A percentile compares a stretch with the other conserved stretches of the same genome.
These are phyloP conservation scores for Chunga burmeisteri DNA, from an alignment of 2,113 vertebrate species.

Conservation along the genomic window DNA sequence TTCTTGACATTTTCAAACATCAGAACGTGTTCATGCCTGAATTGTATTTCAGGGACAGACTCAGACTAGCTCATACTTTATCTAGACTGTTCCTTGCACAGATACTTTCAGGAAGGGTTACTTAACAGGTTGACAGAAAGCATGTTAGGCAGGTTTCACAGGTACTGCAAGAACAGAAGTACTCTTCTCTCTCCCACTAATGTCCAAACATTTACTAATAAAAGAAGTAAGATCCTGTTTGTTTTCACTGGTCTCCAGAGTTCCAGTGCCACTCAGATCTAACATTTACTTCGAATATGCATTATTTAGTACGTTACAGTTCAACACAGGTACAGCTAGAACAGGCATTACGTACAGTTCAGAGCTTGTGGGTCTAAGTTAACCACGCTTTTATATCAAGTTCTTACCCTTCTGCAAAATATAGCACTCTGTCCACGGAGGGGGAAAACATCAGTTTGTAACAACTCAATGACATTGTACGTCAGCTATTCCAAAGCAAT, in stretches of 20 bases:
- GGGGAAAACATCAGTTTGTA: neutral
- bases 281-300: neutral
- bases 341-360: neutral
- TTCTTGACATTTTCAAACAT: neutral
- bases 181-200: neutral
- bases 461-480: neutral
- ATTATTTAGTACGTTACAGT: neutral
- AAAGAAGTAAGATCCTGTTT: neutral
- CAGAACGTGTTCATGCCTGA: neutral
- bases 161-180: neutral
- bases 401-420: neutral
- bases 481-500: neutral
- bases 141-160: neutral
- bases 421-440: neutral
- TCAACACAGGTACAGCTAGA: constrained; percentile 12
- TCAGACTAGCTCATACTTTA: neutral
- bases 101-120: neutral
- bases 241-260: neutral
- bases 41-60: neutral
- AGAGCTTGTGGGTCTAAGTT: neutral
- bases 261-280: neutral
- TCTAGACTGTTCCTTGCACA: neutral
- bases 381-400: neutral
- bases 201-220: neutral
- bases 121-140: neutral